These are phyloP conservation scores for Limosa lapponica DNA, from an alignment of 2,797 vertebrate species.

Conservation along the genomic window DNA sequence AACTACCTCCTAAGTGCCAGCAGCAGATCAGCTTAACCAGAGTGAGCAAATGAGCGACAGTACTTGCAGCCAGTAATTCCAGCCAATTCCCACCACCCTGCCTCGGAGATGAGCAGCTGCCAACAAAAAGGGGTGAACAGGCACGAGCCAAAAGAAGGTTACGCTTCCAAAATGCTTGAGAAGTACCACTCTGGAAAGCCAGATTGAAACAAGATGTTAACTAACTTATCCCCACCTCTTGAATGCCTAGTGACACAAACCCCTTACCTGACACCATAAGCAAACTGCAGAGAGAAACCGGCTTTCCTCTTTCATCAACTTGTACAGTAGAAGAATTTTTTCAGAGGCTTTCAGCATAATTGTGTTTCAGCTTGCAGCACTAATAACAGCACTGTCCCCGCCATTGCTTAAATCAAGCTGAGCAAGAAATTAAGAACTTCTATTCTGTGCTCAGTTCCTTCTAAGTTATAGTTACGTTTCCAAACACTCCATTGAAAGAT, in stretches of 20 bases:
- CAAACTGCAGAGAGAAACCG: neutral
- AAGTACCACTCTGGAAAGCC: neutral
- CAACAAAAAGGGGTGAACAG: neutral
- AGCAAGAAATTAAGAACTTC: neutral
- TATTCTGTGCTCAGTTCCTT: neutral
- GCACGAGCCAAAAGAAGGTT: neutral
- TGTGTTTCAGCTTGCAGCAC: neutral
- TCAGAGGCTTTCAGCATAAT: neutral
- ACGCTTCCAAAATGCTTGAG: neutral
- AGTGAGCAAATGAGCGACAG: neutral
- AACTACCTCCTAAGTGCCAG: conserved; percentile 43
- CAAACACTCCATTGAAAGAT: neutral
- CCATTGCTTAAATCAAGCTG: neutral
- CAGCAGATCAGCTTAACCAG: conserved; percentile 37
- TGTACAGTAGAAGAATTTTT: neutral
- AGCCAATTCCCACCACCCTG: conserved; percentile 3
- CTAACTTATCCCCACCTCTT: neutral
- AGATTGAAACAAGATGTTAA: neutral
- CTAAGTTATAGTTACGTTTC: neutral
- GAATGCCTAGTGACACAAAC: neutral
- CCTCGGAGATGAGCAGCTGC: neutral
- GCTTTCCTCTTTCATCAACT: neutral
- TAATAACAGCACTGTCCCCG: neutral
- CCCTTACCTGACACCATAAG: neutral
- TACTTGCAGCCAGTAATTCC: conserved; percentile 10